These are phyloP conservation scores for Sicus ferrugineus DNA, from an alignment of 2,888 invertebrate genomes.

Conservation along the genomic window DNA sequence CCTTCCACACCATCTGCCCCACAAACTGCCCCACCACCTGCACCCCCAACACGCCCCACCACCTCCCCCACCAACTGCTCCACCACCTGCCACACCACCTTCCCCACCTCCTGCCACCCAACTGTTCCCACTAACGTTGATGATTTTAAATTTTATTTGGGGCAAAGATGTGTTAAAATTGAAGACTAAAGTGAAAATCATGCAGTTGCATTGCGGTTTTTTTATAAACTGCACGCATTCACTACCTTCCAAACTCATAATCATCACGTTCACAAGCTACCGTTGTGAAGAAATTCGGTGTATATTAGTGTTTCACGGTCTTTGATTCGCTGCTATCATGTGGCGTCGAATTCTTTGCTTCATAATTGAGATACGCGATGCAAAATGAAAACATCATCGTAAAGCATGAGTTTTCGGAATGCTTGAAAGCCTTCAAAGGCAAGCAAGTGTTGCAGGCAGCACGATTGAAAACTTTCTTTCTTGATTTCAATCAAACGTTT, in stretches of 20 bases:
- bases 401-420: neutral
- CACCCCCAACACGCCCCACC: too few relatives aligned
- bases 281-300: constrained; percentile 4
- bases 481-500: constrained; percentile 14
- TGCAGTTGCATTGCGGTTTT: neutral
- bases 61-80: too few relatives aligned
- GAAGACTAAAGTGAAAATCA: neutral
- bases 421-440: neutral
- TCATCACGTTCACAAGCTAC: constrained; percentile 13
- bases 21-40: too few relatives aligned
- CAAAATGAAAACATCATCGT: constrained; percentile 37
- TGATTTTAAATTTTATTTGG: neutral
- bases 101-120: too few relatives aligned
- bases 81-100: too few relatives aligned
- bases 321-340: constrained; percentile 32
- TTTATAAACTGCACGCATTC: constrained; percentile 8
- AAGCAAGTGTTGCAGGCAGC: constrained; percentile 17
- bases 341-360: constrained; percentile 20
- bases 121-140: too few relatives aligned
- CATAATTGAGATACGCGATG: constrained; percentile 44
- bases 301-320: constrained; percentile 37
- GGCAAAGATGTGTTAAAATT: neutral
- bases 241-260: constrained; percentile 1
- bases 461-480: constrained; percentile 41
- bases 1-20: too few relatives aligned